Evolutionary conservation across 2,113 vertebrate species (phyloP), one percentile per base, ranked within the genome.

Genomic region (Nesogale talazaci): DNA sequence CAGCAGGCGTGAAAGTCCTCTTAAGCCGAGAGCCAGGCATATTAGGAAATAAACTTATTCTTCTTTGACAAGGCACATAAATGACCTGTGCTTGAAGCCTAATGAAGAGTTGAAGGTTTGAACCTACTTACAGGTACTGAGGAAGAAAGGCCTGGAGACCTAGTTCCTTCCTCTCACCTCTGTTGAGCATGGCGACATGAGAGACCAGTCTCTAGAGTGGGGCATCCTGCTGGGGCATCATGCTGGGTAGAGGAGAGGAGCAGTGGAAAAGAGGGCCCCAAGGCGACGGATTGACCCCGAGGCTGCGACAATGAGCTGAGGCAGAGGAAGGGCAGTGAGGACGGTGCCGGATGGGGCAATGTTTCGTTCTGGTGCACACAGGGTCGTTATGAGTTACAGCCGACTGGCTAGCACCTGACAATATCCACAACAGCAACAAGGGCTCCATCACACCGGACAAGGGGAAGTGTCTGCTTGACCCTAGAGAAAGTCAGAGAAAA

Each of bases 1-100:
- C 52, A 90, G 29, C 56, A 76, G 38, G 46, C 17, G 56, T 38
- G 16, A 88, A 20, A 59, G 76, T 86, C 76, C 83, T 95, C 40
- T 79, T 34, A 7, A 29, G 69, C 3, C 12, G 59, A 61, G 17
- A 61, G 59, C 59, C 59, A 61, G 19, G 16, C 59, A 52, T 52
- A 52, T 52, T 52, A 52, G 46, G 46, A 52, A 52, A 52, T 52
- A 52, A 12, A 52, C 14, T 5, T 52, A 52, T 52, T 52, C 46
- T 52, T 52, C 46, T 52, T 2, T 52, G 46, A 52, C 46, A 52
- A 52, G n/a, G n/a, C n/a, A n/a, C n/a, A n/a, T n/a, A n/a, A n/a
- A n/a, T n/a, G n/a, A n/a, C n/a, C n/a, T 52, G 10, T 12, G 46
- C 46, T 52, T 52, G 23, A n/a, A 5, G n/a, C 6, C 14, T 70